Evolutionary conservation across 92 coral and sea anemone species (phyloP).

Genomic region (Zoanthus solanderi): DNA sequence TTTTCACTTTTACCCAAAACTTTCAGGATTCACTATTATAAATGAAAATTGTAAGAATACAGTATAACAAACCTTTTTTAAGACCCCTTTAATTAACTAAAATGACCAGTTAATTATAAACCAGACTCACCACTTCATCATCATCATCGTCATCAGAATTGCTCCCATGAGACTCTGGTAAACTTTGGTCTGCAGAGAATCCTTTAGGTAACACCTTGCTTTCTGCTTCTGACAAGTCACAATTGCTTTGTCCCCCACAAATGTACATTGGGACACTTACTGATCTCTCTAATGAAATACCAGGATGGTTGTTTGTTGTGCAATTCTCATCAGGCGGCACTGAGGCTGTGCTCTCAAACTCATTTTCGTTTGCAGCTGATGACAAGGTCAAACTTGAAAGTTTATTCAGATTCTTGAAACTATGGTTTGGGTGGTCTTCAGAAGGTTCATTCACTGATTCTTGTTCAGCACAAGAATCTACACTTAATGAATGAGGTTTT

Average conservation of each 20-base stretch:
- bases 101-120: background rate
- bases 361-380: constrained; percentile 7
- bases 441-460: background rate
- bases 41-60: too few relatives aligned
- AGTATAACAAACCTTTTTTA: background rate
- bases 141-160: constrained; percentile 28
- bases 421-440: background rate
- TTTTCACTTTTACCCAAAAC: too few relatives aligned
- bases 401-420: background rate
- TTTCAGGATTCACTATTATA: too few relatives aligned
- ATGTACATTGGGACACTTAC: constrained; percentile 26
- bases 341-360: background rate
- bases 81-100: background rate
- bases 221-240: constrained; percentile 12
- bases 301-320: background rate
- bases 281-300: constrained; percentile 21
- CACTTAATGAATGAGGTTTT: constrained; percentile 13
- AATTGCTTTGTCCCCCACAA: background rate
- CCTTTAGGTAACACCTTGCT: background rate
- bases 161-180: constrained; percentile 33
- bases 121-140: constrained; percentile 25
- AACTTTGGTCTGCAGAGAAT: constrained; percentile 22
- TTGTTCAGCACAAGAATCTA: background rate
- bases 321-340: background rate
- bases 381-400: constrained; percentile 35